Base-by-base conservation (phyloP, 1,140 invertebrate genomes). In the Cotesia glomerata region DNA sequence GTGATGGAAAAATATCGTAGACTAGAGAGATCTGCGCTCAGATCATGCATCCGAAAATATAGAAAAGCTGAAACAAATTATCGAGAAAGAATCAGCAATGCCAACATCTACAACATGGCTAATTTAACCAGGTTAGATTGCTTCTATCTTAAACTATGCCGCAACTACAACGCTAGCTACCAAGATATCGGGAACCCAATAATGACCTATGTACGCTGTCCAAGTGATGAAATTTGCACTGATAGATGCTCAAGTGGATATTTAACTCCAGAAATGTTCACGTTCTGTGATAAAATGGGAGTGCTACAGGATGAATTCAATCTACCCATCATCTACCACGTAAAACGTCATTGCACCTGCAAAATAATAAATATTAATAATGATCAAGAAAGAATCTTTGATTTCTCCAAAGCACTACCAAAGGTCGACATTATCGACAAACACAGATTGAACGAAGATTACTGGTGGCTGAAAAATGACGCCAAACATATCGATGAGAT, bases 101-200 rank as follows among this genome's bases (percentile, higher is more conserved):
- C n/a, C n/a, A 3, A 1, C 1, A 39, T 69, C 4, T 69, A 69
- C 1, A n/a, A 69, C 11, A 9, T 14, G n/a, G 68, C 68, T 1
- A 35, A 13, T 13, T 59, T 69, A 8, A 9, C 68, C 32, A 58
- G 68, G 7, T 16, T 69, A 2, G 36, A 39, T 8, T 39, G 36
- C 36, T 39, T 39, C 36, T 39, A 39, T 8, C 2, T 39, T 7
- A 39, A 39, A 2, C 54, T 69, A 4, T 59, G 52, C 0, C 67
- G 74, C 59, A 68, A 79, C 13, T 74, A 79, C n/a, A 75, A 70
- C 32, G 63, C 5, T 0, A 73, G 49, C 1, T 8, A 52, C 13
- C 3, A 4, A 4, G 3, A 52, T 1, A 16, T 52, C 4, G 3
- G n/a, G 5, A 52, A 52, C 14, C 36, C 36, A 0, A 39, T 39